Base-by-base conservation (phyloP, 2,888 invertebrate species). In the Pasiphila rectangulata region DNA sequence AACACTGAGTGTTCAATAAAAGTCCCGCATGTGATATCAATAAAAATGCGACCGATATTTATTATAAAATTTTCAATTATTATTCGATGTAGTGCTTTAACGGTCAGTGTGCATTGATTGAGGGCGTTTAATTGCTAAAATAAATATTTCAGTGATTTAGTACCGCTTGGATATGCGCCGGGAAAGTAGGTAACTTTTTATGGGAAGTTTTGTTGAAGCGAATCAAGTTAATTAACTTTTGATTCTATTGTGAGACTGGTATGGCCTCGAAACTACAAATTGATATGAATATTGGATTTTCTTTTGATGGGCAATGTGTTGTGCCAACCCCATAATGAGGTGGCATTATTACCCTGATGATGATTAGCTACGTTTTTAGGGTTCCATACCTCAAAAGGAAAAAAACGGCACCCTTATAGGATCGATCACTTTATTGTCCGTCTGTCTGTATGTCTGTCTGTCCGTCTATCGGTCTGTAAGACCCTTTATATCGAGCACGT, bases 121-220 rank as follows among this genome's bases (percentile, higher is more conserved):
- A 66, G 68, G 69, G 70, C 69, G 70, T 73, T 75, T 74, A 68
- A 69, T 77, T 73, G 72, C 67, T 67, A 62, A 66, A 71, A 72
- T 75, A 70, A 73, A 72, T 73, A 69, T 69, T 62, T 61, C 29
- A 58, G 61, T 68, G 69, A 70, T 73, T 69, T 69, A 70, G 61
- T 55, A 55, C 50, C 48, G 45, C 27, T 24, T 16, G 12, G 10
- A 39, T 56, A 51, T 61, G 52, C 50, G 58, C 61, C 63, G 47
- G 46, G 25, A n/a, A n/a, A n/a, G 21, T 20, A 36, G 42, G 44
- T 38, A 23, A 10, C 40, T 30, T 43, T 23, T 29, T n/a, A n/a
- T 35, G 23, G 43, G 27, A 21, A 39, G 9, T 29, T 36, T 35
- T 39, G n/a, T 15, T 17, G 21, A 27, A 38, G 25, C 21, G 23